Evolutionary conservation across 2,888 invertebrate species (phyloP).

Genomic region (Parnassius smintheus): DNA sequence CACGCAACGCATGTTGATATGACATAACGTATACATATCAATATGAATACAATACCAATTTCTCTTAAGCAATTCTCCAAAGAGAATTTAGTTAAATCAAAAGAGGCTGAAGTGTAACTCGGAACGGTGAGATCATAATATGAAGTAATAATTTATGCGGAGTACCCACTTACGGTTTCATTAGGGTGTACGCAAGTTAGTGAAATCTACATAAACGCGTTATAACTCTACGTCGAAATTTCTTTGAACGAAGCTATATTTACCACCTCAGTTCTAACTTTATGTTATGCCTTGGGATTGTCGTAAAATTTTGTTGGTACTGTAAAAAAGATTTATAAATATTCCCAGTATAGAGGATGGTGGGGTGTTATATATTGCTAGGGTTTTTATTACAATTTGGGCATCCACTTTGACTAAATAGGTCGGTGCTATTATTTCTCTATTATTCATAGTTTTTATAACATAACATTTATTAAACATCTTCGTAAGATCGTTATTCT

Average conservation of each 20-base stretch:
- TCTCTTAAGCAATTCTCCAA: slow-evolving; percentile 47
- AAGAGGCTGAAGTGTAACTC: slow-evolving; percentile 46
- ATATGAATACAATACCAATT: slow-evolving; percentile 43
- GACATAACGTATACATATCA: slow-evolving; percentile 34
- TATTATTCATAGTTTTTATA: no score
- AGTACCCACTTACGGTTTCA: slow-evolving; percentile 61
- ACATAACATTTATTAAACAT: no score
- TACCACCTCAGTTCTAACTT: slow-evolving; percentile 35
- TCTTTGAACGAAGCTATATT: slow-evolving; percentile 43
- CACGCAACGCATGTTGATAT: slow-evolving; percentile 16
- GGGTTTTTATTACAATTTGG: background rate
- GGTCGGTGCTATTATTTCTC: no score
- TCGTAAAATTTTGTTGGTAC: slow-evolving; percentile 43
- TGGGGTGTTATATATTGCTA: background rate
- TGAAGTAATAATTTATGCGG: slow-evolving; percentile 62
- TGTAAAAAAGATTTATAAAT: slow-evolving; percentile 35
- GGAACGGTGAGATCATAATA: slow-evolving; percentile 49
- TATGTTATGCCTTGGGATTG: slow-evolving; percentile 37
- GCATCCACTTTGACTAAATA: no score
- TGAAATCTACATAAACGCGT: slow-evolving; percentile 67
- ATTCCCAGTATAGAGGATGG: slow-evolving; percentile 6
- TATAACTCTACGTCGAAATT: slow-evolving; percentile 55
- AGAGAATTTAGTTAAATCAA: slow-evolving; percentile 36
- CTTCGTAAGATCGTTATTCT: no score
- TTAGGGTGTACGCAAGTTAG: slow-evolving; percentile 60